Conservation (phyloP, 2,797 vertebrate species). For the Lagocephalus sceleratus region DNA sequence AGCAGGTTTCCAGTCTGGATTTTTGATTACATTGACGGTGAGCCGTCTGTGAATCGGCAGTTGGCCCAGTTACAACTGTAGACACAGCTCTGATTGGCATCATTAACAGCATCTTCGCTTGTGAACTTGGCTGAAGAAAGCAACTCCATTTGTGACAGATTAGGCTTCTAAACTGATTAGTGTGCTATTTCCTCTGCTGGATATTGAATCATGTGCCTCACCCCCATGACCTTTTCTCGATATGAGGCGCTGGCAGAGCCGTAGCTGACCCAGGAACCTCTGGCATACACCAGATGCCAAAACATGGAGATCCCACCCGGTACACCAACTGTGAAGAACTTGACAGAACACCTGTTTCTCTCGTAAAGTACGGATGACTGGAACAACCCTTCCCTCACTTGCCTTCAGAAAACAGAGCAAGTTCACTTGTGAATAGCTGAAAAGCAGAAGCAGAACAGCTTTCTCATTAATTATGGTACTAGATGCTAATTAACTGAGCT, state of each 20-base stretch:
- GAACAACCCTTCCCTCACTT: conserved; percentile 3
- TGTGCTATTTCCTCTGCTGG: conserved; percentile 41
- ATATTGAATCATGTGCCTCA: conserved; percentile 43
- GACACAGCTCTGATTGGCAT: conserved; percentile 58
- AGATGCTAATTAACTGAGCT: not conserved
- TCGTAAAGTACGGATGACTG: conserved; percentile 4
- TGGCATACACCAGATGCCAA: conserved; percentile 14
- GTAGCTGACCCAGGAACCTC: conserved; percentile 26
- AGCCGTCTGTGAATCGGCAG: conserved; percentile 45
- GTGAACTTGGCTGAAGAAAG: conserved; percentile 43
- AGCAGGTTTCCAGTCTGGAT: conserved; percentile 50
- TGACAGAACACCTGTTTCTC: not conserved
- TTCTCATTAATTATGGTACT: conserved; percentile 4
- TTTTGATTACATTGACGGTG: too few species aligned
- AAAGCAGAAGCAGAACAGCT: conserved; percentile 1
- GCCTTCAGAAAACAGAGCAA: not conserved
- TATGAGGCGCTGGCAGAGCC: conserved; percentile 36
- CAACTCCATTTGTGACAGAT: conserved; percentile 54
- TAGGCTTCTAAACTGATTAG: conserved; percentile 58
- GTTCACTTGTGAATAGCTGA: not conserved
- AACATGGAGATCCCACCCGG: conserved; percentile 15
- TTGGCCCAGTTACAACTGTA: conserved; percentile 40
- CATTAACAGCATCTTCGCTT: conserved; percentile 49
- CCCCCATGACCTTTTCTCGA: conserved; percentile 41
- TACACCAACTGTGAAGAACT: conserved; percentile 25